Evolutionary conservation across 2,888 invertebrate genomes (phyloP).

Genomic region (Epistrophella euchroma): DNA sequence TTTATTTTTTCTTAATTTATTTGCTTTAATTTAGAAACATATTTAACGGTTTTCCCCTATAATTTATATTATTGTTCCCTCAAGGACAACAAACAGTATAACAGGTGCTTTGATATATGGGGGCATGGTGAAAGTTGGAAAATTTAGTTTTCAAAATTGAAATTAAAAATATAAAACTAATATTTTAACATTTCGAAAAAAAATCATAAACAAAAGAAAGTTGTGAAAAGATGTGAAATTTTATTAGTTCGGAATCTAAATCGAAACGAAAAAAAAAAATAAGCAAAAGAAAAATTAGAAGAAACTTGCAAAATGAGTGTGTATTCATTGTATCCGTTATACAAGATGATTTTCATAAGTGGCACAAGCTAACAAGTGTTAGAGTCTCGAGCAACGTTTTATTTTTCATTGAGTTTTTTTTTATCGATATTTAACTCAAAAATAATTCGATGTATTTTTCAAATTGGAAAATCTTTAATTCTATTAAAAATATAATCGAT

Average conservation of each 20-base stretch:
- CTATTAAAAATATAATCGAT: not conserved
- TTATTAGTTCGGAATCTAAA: constrained; percentile 21
- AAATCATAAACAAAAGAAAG: not conserved
- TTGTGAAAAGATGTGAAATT: constrained; percentile 43
- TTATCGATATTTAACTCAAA: constrained; percentile 5
- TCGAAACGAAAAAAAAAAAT: constrained; percentile 1
- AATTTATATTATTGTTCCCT: constrained; percentile 49
- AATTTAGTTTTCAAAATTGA: constrained; percentile 17
- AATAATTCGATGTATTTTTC: constrained; percentile 6
- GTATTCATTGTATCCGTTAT: constrained; percentile 68
- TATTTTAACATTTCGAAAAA: constrained; percentile 35
- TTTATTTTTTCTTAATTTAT: constrained; percentile 3
- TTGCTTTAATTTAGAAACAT: constrained; percentile 8
- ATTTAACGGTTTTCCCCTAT: constrained; percentile 31
- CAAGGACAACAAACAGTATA: constrained; percentile 76
- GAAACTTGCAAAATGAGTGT: constrained; percentile 74
- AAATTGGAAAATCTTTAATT: constrained; percentile 24
- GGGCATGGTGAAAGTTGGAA: constrained; percentile 56
- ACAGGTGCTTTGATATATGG: constrained; percentile 64
- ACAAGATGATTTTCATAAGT: constrained; percentile 68
- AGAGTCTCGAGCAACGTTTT: constrained; percentile 55
- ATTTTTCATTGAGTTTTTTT: constrained; percentile 20
- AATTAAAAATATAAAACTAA: constrained; percentile 13
- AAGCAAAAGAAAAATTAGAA: constrained; percentile 30
- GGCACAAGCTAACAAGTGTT: constrained; percentile 75